phyloP scores from a whole-genome alignment of 2,797 vertebrate genomes.

The Ambastaia sidthimunki region DNA sequence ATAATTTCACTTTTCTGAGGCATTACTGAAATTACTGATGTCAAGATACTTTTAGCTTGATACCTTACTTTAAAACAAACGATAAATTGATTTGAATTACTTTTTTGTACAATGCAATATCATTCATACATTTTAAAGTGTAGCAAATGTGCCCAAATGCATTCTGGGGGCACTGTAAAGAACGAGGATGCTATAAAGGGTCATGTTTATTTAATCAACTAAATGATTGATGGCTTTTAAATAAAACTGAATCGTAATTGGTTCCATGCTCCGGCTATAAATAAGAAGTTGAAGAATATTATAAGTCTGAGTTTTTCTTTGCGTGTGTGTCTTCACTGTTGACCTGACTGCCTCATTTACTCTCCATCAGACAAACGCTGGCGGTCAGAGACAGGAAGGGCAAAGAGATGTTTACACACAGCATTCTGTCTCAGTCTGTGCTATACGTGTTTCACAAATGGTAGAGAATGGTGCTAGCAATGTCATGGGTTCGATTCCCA shows the following conservation, averaged over 20 bases:
- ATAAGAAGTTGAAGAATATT: neutral
- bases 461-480: neutral
- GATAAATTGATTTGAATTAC: too few species aligned
- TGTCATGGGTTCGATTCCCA: neutral
- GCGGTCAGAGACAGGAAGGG: conserved; percentile 38
- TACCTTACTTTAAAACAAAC: neutral
- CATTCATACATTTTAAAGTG: neutral
- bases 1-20: neutral
- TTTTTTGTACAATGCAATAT: neutral
- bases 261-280: conserved; percentile 53
- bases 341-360: conserved; percentile 63
- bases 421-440: conserved; percentile 14
- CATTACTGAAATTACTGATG: neutral
- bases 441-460: conserved; percentile 25
- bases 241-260: conserved; percentile 3
- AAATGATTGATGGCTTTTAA: neutral
- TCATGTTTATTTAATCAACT: neutral
- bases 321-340: conserved; percentile 28
- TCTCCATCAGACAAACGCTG: conserved; percentile 32
- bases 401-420: conserved; percentile 45
- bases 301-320: conserved; percentile 52
- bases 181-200: neutral
- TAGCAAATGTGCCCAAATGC: neutral
- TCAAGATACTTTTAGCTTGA: neutral
- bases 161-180: neutral